phyloP scores from a whole-genome alignment of 1,140 invertebrate genomes.

The Lasaia peninsularis region DNA sequence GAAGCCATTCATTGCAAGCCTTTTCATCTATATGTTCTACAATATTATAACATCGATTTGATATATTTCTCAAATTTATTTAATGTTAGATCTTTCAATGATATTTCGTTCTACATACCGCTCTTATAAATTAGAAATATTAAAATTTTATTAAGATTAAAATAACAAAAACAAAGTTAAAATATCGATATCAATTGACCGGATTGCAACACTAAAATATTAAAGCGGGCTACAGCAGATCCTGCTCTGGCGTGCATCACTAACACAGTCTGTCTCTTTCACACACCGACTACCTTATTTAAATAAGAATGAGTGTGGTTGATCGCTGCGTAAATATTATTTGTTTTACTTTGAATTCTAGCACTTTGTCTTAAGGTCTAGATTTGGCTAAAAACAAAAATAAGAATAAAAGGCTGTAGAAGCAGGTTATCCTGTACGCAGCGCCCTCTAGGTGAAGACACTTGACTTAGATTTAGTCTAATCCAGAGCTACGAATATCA shows the following conservation, averaged over 20 bases:
- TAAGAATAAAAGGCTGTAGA: constrained; percentile 48
- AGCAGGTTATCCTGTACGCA: constrained; percentile 49
- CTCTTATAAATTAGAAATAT: no score
- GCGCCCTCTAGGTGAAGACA: constrained; percentile 51
- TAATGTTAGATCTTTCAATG: no score
- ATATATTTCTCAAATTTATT: no score
- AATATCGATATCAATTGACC: constrained; percentile 23
- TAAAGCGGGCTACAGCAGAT: constrained; percentile 47
- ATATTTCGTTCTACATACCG: no score
- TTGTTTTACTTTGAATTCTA: constrained; percentile 39
- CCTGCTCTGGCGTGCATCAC: constrained; percentile 41
- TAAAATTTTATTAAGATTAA: no score
- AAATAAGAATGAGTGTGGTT: constrained; percentile 66
- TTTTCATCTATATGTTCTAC: no score
- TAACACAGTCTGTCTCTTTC: constrained; percentile 40
- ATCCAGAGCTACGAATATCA: constrained; percentile 45
- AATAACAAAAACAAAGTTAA: neutral
- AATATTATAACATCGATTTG: no score
- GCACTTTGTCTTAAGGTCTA: constrained; percentile 29
- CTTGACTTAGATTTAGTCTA: constrained; percentile 51
- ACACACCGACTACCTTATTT: constrained; percentile 68
- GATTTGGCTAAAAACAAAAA: constrained; percentile 22
- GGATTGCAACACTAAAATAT: constrained; percentile 32
- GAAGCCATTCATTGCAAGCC: no score
- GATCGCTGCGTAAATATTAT: constrained; percentile 21